phyloP scores from a whole-genome alignment of 2,888 invertebrate genomes.

The Phaonia tiefii region DNA sequence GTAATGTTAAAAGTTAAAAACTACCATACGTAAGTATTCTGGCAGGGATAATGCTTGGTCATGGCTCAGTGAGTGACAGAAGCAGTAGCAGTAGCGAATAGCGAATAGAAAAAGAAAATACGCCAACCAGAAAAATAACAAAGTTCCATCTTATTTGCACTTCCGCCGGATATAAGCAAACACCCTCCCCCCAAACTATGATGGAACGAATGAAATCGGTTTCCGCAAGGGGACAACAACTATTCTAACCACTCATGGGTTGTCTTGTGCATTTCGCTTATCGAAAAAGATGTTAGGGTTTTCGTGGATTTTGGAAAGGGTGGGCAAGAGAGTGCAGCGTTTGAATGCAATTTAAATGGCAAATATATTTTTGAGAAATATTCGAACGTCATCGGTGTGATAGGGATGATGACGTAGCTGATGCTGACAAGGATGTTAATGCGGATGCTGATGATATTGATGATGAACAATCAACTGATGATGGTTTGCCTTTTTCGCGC shows the following conservation, averaged over 20 bases:
- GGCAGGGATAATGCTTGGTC: conserved; percentile 21
- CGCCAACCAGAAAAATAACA: conserved; percentile 41
- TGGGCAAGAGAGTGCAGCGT: background rate
- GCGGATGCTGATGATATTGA: background rate
- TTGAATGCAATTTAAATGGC: conserved; percentile 53
- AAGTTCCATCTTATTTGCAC: conserved; percentile 58
- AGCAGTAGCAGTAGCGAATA: background rate
- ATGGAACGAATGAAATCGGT: conserved; percentile 55
- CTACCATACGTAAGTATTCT: conserved; percentile 17
- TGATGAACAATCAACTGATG: conserved; percentile 12
- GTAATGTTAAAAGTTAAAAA: conserved; percentile 64
- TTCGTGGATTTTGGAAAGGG: background rate
- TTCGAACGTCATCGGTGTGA: conserved; percentile 33
- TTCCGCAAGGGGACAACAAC: conserved; percentile 14
- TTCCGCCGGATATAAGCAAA: conserved; percentile 54
- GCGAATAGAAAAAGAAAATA: background rate
- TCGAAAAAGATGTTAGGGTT: background rate
- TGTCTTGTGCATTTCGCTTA: no score
- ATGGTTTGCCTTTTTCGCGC: conserved; percentile 10
- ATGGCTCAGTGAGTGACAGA: conserved; percentile 14
- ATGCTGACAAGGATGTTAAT: conserved; percentile 27
- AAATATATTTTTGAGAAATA: conserved; percentile 38
- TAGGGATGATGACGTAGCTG: conserved; percentile 25
- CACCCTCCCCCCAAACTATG: conserved; percentile 34
- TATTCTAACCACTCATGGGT: conserved; percentile 1